These are phyloP conservation scores for Zaprionus bogoriensis DNA, from an alignment of 2,888 invertebrate genomes.

Conservation along the genomic window DNA sequence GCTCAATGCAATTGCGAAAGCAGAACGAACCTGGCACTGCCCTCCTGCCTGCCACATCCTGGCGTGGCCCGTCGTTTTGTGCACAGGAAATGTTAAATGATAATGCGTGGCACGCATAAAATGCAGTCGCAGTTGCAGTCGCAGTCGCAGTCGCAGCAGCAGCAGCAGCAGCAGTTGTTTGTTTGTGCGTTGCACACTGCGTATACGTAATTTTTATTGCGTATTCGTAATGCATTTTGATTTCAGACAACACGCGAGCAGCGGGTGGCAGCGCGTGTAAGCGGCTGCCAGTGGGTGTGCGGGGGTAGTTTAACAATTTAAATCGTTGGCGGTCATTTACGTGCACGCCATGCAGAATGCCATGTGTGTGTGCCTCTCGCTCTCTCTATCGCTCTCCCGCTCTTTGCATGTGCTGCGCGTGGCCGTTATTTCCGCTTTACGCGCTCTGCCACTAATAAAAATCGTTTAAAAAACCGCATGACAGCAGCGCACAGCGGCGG, in stretches of 20 bases:
- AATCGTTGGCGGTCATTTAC: conserved; percentile 77
- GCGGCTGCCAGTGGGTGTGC: not conserved
- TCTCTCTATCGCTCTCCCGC: not conserved
- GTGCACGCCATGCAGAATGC: conserved; percentile 74
- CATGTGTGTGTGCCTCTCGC: conserved; percentile 8
- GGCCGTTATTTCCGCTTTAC: conserved; percentile 73
- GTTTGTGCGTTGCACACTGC: conserved; percentile 56
- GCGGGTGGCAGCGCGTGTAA: not conserved
- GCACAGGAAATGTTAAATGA: conserved; percentile 74
- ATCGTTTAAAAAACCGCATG: conserved; percentile 76
- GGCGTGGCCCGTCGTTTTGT: conserved; percentile 47
- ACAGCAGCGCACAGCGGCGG: conserved; percentile 40
- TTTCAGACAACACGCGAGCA: conserved; percentile 64
- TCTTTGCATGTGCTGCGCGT: conserved; percentile 44
- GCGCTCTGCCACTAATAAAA: conserved; percentile 74
- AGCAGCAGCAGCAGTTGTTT: conserved; percentile 1
- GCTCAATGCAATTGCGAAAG: not conserved
- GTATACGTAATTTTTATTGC: conserved; percentile 76
- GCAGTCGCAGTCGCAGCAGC: conserved; percentile 1
- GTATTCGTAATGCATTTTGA: conserved; percentile 77
- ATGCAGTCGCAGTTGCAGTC: conserved; percentile 54
- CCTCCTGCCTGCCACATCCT: conserved; percentile 45
- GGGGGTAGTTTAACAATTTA: conserved; percentile 63
- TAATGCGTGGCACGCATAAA: conserved; percentile 75
- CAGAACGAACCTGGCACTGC: not conserved